These are phyloP conservation scores for Sphaerophoria taeniata DNA, from an alignment of 2,888 invertebrate species.

Conservation along the genomic window DNA sequence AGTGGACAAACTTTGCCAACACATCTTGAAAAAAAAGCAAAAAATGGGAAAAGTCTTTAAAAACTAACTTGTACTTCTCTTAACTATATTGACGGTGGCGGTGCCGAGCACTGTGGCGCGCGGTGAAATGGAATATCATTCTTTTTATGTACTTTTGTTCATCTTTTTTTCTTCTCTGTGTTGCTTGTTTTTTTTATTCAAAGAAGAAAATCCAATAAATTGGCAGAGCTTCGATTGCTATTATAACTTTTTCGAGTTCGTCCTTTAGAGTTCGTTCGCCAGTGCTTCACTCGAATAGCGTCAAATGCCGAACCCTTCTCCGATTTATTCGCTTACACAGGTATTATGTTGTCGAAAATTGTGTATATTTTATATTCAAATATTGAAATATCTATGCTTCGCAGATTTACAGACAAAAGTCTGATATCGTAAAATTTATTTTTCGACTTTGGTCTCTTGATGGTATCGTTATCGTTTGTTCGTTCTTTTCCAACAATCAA, in stretches of 20 bases:
- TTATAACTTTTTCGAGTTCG: constrained; percentile 53
- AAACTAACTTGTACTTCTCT: constrained; percentile 40
- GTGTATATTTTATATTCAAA: constrained; percentile 68
- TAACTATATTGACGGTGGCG: not conserved
- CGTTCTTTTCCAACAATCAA: constrained; percentile 28
- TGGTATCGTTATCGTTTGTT: constrained; percentile 3
- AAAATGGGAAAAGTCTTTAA: constrained; percentile 58
- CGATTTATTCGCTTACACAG: constrained; percentile 43
- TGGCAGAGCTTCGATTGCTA: constrained; percentile 66
- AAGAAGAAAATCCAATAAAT: constrained; percentile 67
- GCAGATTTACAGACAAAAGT: constrained; percentile 50
- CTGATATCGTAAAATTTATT: not conserved
- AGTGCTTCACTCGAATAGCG: not conserved
- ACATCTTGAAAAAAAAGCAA: constrained; percentile 52
- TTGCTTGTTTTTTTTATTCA: not conserved
- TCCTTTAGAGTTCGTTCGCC: constrained; percentile 12
- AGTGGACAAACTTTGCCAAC: constrained; percentile 65
- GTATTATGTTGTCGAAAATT: constrained; percentile 52
- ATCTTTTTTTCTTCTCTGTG: not conserved
- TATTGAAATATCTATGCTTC: constrained; percentile 62
- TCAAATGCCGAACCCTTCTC: constrained; percentile 29
- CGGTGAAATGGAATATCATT: constrained; percentile 3
- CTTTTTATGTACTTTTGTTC: constrained; percentile 8
- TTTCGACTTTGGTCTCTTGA: constrained; percentile 21
- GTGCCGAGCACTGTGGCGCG: too few relatives aligned